Evolutionary conservation across 2,113 vertebrate species (phyloP).

Genomic region (Cyprinodon brontotheroides): DNA sequence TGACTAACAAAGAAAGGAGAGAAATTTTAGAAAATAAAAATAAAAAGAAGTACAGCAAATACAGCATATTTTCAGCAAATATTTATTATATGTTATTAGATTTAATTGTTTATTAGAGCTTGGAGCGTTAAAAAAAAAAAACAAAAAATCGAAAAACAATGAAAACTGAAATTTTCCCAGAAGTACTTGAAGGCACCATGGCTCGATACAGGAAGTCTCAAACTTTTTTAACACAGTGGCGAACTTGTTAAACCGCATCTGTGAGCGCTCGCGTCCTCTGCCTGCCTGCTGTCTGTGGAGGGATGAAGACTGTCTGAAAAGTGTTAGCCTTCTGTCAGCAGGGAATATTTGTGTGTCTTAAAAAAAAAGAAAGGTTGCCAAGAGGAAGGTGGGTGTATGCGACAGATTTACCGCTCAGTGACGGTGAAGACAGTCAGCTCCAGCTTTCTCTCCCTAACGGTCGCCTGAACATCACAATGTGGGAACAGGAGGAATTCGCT

Average conservation of each 20-base stretch:
- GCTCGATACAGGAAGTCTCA: constrained; percentile 67
- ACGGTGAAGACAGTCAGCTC: constrained; percentile 14
- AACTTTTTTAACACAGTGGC: constrained; percentile 60
- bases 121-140: not conserved
- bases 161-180: constrained; percentile 14
- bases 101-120: not conserved
- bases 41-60: not conserved
- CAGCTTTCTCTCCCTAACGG: not conserved
- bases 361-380: not conserved
- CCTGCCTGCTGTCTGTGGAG: constrained; percentile 5
- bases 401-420: constrained; percentile 4
- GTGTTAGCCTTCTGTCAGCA: not conserved
- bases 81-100: too few relatives aligned
- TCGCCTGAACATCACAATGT: constrained; percentile 71
- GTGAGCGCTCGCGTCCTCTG: not conserved
- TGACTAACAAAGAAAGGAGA: not conserved
- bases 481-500: constrained; percentile 88
- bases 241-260: constrained; percentile 39
- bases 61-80: not conserved
- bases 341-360: not conserved
- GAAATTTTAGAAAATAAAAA: too few relatives aligned
- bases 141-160: not conserved
- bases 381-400: constrained; percentile 10
- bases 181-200: constrained; percentile 48
- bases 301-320: constrained; percentile 38